Base-by-base conservation (phyloP, 2,797 vertebrate species). In the Euphonia xanthogaster region DNA sequence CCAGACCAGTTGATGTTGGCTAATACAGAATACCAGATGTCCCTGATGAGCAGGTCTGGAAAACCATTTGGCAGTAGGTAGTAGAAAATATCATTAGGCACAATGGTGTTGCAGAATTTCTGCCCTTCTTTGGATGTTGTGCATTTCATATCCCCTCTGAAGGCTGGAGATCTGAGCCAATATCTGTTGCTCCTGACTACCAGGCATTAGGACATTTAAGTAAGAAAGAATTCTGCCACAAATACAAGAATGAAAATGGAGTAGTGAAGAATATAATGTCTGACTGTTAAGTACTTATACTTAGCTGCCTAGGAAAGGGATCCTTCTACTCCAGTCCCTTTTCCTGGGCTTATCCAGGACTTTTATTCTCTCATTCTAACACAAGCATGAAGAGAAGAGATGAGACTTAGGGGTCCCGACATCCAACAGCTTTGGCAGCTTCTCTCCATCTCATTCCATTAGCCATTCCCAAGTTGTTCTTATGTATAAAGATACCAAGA, bases 21-120 rank as follows among this genome's bases (percentile, higher is more conserved):
- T 95, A 89, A 74, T 24, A 19, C 30, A 67, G 63, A 85, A 77
- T 88, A 63, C 81, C 81, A 96, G 94, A 67, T 96, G 93, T 97
- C 91, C 51, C 65, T 54, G 53, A 80, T 87, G 91, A 93, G 75
- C 78, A 94, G 75, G 67, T 89, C 63, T 94, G 78, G 40, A 61
- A 94, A 91, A 71, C 48, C 18, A 31, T 79, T 93, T 91, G 91
- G 86, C 8, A 2, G 48, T 60, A 82, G 67, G 75, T 82, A 24
- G 24, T 19, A 85, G 55, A 87, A 92, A 79, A 86, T 53, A 67
- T 47, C 61, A 74, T 65, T n/a, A 21, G 70, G 58, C 77, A 53
- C 61, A 79, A 14, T 65, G 55, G 53, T 54, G 42, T 53, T 73
- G 65, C 81, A 80, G 91, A 91, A 89, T 85, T 91, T 89, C 68